Percentiles rank a stretch among this genome's conserved stretches.
Conservation (phyloP, 2,888 invertebrate species). For the Ormyrus thymus region DNA sequence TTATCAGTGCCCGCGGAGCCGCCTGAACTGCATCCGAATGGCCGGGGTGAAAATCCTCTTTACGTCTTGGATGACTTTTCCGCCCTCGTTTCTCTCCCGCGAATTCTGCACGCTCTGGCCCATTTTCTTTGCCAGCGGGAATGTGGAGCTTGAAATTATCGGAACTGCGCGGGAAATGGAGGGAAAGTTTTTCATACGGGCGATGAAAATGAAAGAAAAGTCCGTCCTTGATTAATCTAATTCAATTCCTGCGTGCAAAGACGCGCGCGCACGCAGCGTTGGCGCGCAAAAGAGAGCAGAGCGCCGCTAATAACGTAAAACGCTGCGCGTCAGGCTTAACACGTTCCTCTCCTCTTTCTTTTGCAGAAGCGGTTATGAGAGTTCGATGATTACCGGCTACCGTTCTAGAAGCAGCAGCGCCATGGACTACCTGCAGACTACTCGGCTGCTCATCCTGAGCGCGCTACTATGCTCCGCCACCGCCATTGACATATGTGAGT, state of each 20-base stretch:
- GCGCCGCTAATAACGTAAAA: background rate
- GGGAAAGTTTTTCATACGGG: slow-evolving; percentile 29
- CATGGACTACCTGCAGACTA: slow-evolving; percentile 70
- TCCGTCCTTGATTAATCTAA: slow-evolving; percentile 47
- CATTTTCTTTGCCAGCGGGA: background rate
- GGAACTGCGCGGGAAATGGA: background rate
- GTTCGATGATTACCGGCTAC: slow-evolving; percentile 71
- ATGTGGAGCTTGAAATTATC: slow-evolving; percentile 32
- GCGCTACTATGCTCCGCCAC: slow-evolving; percentile 62
- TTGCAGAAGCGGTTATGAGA: slow-evolving; percentile 72
- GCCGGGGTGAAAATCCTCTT: slow-evolving; percentile 29
- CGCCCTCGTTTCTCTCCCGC: background rate
- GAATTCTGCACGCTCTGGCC: background rate
- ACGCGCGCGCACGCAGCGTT: background rate
- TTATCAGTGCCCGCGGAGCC: slow-evolving; percentile 20
- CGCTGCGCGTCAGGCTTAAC: background rate
- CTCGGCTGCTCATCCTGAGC: slow-evolving; percentile 68
- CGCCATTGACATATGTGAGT: slow-evolving; percentile 74
- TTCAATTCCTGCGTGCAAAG: slow-evolving; percentile 53
- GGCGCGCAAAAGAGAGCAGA: too few species aligned
- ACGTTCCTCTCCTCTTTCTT: slow-evolving; percentile 56
- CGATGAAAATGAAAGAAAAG: too few species aligned
- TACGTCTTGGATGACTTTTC: slow-evolving; percentile 2
- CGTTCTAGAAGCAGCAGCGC: slow-evolving; percentile 61
- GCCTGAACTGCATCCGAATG: slow-evolving; percentile 19